Base-by-base conservation (phyloP, 2,888 invertebrate species). In the Drosophila nr. medialis region DNA sequence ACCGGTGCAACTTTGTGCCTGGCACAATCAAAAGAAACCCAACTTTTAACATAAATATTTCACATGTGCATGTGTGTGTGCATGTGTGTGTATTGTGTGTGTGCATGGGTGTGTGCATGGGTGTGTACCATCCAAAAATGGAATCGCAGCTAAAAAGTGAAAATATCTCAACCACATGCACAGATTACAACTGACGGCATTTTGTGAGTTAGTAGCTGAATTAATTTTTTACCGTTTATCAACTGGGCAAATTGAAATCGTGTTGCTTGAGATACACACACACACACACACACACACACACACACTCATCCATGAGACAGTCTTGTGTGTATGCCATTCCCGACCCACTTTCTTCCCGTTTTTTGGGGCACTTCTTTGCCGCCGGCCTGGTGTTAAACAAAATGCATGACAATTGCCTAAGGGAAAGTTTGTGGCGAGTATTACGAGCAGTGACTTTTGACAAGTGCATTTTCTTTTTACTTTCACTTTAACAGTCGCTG, bases 191-290 rank as follows among this genome's bases (percentile, higher is more conserved):
- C 60, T 54, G 24, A 69, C 72, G 75, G 72, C 74, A 83, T 77
- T 79, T 70, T 72, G 45, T 64, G 69, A 72, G 72, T 72, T 59
- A 64, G 71, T 64, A 63, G 72, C 65, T 80, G 83, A 87, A 87
- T 89, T 86, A 86, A 86, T 86, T 87, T 81, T 85, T 77, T 62
- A 75, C 80, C 77, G 66, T 87, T 86, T 86, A 87, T 89, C 85
- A 89, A 71, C 76, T 67, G 69, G 80, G 77, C 77, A 86, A 86
- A 86, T 86, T 86, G 85, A 86, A 88, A 86, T 88, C 86, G 83
- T 88, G 86, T 86, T 58, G 69, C 21, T 54, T 21, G 29, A 2
- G 10, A 59, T 13, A 49, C 15, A 40, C 1, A 21, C 18, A 54
- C 13, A 32, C 56, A 29, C 30, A 21, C n/a, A 29, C 30, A 30